A percentile compares a stretch with the other conserved stretches of the same genome.
These are phyloP conservation scores for Poecilus cupreus DNA, from an alignment of 2,888 invertebrate species.

Conservation along the genomic window DNA sequence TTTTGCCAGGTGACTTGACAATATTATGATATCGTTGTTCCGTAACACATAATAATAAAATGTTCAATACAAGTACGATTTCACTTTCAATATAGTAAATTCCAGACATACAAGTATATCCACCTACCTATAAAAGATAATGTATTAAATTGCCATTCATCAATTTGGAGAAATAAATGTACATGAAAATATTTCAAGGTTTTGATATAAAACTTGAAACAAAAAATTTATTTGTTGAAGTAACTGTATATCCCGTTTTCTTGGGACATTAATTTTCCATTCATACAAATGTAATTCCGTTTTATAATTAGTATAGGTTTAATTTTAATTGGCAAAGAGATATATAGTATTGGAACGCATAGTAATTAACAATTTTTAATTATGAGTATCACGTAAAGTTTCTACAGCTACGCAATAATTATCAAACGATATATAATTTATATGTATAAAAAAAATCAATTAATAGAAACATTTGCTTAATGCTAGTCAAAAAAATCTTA, in stretches of 20 bases:
- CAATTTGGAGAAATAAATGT: constrained; percentile 2
- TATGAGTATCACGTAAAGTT: background rate
- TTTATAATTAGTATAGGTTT: background rate
- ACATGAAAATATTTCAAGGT: constrained; percentile 30
- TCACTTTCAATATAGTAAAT: constrained; percentile 41
- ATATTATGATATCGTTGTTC: constrained; percentile 16
- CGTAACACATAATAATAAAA: constrained; percentile 23
- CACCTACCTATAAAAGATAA: constrained; percentile 11
- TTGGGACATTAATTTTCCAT: background rate
- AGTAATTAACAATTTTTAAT: constrained; percentile 20
- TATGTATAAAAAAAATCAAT: constrained; percentile 2
- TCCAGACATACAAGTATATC: constrained; percentile 27
- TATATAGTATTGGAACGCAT: background rate
- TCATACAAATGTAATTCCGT: background rate
- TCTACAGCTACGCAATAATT: background rate
- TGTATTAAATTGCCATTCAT: constrained; percentile 23
- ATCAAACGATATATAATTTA: background rate
- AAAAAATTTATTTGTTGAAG: background rate
- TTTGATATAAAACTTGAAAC: background rate
- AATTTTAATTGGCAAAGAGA: constrained; percentile 16
- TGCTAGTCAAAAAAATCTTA: background rate
- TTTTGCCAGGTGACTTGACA: constrained; percentile 29
- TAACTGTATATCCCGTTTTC: background rate
- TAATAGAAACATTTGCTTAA: constrained; percentile 8
- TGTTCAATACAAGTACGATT: constrained; percentile 19